Evolutionary conservation across 2,113 vertebrate genomes (phyloP), one percentile per base, ranked within the genome.

Genomic region (Oncorhynchus keta): DNA sequence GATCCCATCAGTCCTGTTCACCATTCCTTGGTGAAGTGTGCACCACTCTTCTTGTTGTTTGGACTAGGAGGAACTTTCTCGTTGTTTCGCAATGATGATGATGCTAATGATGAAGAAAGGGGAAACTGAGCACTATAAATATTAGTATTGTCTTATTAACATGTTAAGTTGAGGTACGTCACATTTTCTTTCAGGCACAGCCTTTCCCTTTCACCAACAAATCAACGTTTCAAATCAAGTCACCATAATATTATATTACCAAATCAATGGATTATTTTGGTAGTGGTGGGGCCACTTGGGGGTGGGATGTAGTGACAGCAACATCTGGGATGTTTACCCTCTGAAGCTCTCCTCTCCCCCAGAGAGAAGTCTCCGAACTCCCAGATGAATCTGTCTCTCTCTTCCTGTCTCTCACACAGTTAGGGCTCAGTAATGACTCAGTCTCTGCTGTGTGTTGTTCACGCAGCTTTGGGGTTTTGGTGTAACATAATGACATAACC

Each of bases 231-330:
- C 35, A 49, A 61, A 73, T 65, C 39, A 45, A 45, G 9, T 72
- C 78, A 78, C 66, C 62, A 64, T 65, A 83, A 85, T 83, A 45
- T 45, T 45, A 45, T 45, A 45, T 72, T 86, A 45, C 66, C 76
- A 75, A 75, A 79, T 77, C 45, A 35, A 32, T 51, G 72, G 32
- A 75, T 70, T 22, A 16, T 67, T 81, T 77, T 81, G 61, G 28
- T 57, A 70, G 18, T 66, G 49, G 35, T n/a, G 35, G 39, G 48
- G 51, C 51, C 51, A 55, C 51, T 55, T 14, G 64, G 61, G 68
- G 65, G 62, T 75, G 18, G 16, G 9, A 61, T 39, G 35, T 55
- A 72, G 61, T 59, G 39, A 79, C 69, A 82, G 14, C 72, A 57
- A 76, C 73, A 77, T 83, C 74, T 84, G 49, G 77, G 76, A 45